Base-by-base conservation (phyloP, 2,797 vertebrate genomes). In the Artibeus jamaicensis region DNA sequence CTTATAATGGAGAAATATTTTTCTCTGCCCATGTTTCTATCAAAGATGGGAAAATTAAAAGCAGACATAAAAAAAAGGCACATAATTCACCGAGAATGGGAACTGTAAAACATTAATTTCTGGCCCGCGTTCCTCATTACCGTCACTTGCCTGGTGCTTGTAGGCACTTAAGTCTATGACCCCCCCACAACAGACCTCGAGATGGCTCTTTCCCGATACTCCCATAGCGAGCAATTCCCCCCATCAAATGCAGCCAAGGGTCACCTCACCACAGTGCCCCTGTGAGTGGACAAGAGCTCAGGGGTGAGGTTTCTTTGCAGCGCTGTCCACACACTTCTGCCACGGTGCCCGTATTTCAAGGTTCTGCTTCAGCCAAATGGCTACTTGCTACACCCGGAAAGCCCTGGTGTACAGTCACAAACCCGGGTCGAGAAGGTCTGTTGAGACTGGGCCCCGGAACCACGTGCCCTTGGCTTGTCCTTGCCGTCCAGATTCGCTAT, bases 21-120 rank as follows among this genome's bases (percentile, higher is more conserved):
- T 15, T 70, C 62, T 77, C 34, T 53, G 87, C 24, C 70, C 50
- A 53, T 18, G n/a, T 68, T 86, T 87, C 65, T 82, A 93, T 81
- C 70, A 68, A 91, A 93, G 89, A 73, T 29, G 37, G 29, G 26
- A 53, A 83, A 91, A 70, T 81, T 39, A 83, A 81, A 94, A 67
- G 48, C 37, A 91, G 50, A 53, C n/a, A 8, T 65, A 79, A 90
- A 79, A 42, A 90, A 92, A 29, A 77, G 39, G 32, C 42, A 3
- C 26, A 6, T 37, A 57, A 79, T 91, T 96, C 55, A 57, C 74
- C 50, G 53, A 83, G 76, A 87, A 86, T 10, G 19, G 62, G 62
- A 44, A 91, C 29, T 46, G 70, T 74, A 7, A 88, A 82, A 77
- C 24, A 71, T 48, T 50, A 3, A 42, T 67, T 82, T 83, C 78